These are phyloP conservation scores for Leucopsar rothschildi DNA, from an alignment of 2,113 vertebrate genomes.

Conservation along the genomic window DNA sequence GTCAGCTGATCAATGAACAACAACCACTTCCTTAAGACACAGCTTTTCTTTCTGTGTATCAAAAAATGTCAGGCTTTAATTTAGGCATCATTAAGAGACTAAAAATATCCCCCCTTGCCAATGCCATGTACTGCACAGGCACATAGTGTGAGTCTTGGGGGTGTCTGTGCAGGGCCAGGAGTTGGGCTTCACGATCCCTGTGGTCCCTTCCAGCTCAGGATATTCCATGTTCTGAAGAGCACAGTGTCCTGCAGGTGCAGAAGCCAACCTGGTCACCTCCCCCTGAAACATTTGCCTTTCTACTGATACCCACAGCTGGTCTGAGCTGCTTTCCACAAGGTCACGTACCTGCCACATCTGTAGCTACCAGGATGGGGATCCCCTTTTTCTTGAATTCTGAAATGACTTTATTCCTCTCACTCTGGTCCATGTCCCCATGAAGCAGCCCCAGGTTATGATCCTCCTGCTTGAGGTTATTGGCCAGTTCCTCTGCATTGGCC, in stretches of 20 bases:
- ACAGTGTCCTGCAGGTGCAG: neutral
- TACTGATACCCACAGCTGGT: neutral
- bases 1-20: neutral
- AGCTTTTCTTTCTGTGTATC: neutral
- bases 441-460: constrained; percentile 91
- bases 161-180: neutral
- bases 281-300: neutral
- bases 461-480: constrained; percentile 90
- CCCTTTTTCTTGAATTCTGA: constrained; percentile 96
- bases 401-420: constrained; percentile 98
- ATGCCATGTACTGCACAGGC: neutral
- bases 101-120: neutral
- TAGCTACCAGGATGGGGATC: constrained; percentile 92
- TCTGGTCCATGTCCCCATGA: constrained; percentile 99
- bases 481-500: constrained; percentile 91
- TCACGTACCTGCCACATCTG: constrained; percentile 92
- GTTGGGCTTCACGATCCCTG: too few relatives aligned
- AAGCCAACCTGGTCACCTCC: neutral
- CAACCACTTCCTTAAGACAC: neutral
- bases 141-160: neutral
- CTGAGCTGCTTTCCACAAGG: neutral
- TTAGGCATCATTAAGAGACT: neutral
- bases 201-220: neutral
- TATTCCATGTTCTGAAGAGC: neutral
- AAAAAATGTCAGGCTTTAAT: neutral